Conservation (phyloP, 92 coral and sea anemone genomes). For the Epizoanthus ramosus region DNA sequence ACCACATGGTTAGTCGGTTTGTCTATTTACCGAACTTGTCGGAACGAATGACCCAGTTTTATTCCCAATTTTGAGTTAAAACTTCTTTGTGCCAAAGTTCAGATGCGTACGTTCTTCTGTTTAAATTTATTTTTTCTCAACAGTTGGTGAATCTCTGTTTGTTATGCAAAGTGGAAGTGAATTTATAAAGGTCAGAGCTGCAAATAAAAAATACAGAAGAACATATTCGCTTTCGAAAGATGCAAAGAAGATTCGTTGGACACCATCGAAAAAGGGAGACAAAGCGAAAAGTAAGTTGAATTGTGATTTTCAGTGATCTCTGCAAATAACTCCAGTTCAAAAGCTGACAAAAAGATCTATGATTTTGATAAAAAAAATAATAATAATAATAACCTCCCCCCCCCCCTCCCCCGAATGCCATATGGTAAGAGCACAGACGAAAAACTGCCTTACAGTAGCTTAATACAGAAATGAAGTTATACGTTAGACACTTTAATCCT, state of each 20-base stretch:
- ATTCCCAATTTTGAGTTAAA: not conserved
- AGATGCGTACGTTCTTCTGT: not conserved
- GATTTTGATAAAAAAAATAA: too few relatives aligned
- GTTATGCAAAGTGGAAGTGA: conserved; percentile 74
- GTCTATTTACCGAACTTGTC: not conserved
- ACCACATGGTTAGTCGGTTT: not conserved
- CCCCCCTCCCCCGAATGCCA: too few relatives aligned
- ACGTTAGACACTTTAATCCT: too few relatives aligned
- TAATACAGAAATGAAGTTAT: too few relatives aligned
- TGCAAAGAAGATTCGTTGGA: conserved; percentile 63
- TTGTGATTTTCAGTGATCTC: not conserved
- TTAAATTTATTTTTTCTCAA: conserved; percentile 4
- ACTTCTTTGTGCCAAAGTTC: not conserved
- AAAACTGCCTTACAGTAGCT: too few relatives aligned
- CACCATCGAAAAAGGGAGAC: conserved; percentile 84
- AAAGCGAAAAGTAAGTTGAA: conserved; percentile 74
- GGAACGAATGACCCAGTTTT: not conserved
- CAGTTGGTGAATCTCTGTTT: conserved; percentile 74
- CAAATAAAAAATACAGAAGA: conserved; percentile 75
- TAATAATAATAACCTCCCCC: too few relatives aligned
- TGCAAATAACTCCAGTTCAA: not conserved
- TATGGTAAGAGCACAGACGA: too few relatives aligned
- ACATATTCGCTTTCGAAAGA: conserved; percentile 68
- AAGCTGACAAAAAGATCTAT: too few relatives aligned
- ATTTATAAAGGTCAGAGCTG: conserved; percentile 71